Evolutionary conservation across 2,888 invertebrate species (phyloP), one percentile per base, ranked within the genome.

Genomic region (Gasteruption jaculator): DNA sequence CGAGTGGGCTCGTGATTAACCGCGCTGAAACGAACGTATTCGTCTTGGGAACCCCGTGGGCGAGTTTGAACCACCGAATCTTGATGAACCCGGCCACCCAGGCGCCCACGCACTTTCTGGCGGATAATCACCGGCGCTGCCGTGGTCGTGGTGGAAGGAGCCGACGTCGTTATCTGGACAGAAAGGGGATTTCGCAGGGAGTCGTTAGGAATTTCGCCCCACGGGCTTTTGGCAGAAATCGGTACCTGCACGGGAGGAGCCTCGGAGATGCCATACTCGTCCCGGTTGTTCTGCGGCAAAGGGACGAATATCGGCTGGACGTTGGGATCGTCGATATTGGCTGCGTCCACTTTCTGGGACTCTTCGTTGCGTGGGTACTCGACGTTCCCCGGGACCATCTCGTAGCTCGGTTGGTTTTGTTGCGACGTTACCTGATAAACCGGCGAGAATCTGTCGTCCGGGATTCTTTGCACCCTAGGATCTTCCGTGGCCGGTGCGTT

Each of bases 1-100:
- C 43, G 46, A 3, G 33, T 10, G 4, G 45, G 34, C n/a, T 42
- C 60, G 16, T 61, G 55, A 43, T 63, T 68, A 4, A 66, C 61
- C 3, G 60, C 62, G 48, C 63, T 66, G 45, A 69, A 68, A 6
- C 65, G 62, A 3, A 70, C 70, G 45, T 64, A 70, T 19, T 70
- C 70, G 37, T 68, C 65, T 35, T 67, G 63, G 3, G 61, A 44
- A 24, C 64, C 63, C 8, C 59, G 53, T 2, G 64, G 58, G n/a
- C 57, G 59, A 2, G 65, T 68, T 26, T 69, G 70, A 10, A 70
- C 50, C 3, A 50, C 36, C 1, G 70, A 53, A 24, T 69, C 70
- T 2, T 55, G 58, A 12, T 62, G 65, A 8, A 43, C 34, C 5
- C 63, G 62, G 1, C 52, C 48, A 5, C 61, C 50, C 6, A 64